Base-by-base conservation (phyloP, 2,797 vertebrate species). In the Pseudopleuronectes americanus region DNA sequence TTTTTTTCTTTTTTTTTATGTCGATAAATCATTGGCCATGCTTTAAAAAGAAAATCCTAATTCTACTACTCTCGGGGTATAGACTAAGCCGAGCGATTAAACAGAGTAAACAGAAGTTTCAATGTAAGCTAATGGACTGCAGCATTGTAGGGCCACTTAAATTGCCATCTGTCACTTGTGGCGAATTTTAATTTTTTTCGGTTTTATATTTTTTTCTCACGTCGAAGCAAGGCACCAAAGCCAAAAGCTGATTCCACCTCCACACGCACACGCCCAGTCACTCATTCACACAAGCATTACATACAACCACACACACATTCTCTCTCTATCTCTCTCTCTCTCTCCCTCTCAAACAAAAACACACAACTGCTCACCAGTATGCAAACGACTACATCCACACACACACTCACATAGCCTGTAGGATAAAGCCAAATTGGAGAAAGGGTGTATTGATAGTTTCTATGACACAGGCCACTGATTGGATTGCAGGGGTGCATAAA, bases 81-180 rank as follows among this genome's bases (percentile, higher is more conserved):
- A 75, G 87, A 92, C 88, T 90, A 90, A 90, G 89, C 89, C 66
- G 79, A 93, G 84, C 83, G 28, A 79, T 83, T 92, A 93, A 92
- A 94, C 94, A 92, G 94, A 92, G 89, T 92, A 93, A 92, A 92
- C 94, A 87, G 94, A 94, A 94, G 94, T 96, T 95, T 92, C 94
- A 96, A 95, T 94, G 95, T 96, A 97, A 97, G 96, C 96, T 93
- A 95, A 97, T 97, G 96, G 95, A 96, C 96, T 99, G 98, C 98
- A 99, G 98, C 98, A 99, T 98, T 94, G 92, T 97, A 99, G 98
- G 98, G 98, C 98, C 97, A 97, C 96, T 97, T 91, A 92, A 97
- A 97, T 96, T 97, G 97, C 97, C 97, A 97, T 96, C 96, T 94
- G 93, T 96, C 94, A 96, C 90, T 96, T 94, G 95, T 97, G 97